Evolutionary conservation across 2,797 vertebrate genomes (phyloP).

Genomic region (Diplodus sargus): DNA sequence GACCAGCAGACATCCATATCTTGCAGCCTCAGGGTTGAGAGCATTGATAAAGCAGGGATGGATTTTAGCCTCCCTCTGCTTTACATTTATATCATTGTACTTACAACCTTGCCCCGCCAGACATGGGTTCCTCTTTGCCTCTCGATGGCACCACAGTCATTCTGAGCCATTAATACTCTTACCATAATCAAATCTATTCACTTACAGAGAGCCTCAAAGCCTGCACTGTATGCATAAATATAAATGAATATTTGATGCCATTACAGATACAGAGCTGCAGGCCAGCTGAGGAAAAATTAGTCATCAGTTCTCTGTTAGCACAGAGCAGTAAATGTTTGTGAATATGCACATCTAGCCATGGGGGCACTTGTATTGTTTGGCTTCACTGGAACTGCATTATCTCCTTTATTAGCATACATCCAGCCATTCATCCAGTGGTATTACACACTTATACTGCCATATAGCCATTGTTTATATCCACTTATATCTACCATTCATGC

Average conservation of each 20-base stretch:
- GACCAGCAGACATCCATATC: constrained; percentile 14
- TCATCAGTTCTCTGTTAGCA: constrained; percentile 25
- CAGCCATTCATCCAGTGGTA: background rate
- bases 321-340: constrained; percentile 41
- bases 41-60: constrained; percentile 30
- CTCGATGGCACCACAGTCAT: constrained; percentile 4
- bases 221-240: constrained; percentile 48
- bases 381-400: constrained; percentile 8
- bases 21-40: constrained; percentile 22
- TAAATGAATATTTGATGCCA: constrained; percentile 60
- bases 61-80: constrained; percentile 19
- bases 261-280: constrained; percentile 54
- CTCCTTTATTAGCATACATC: background rate
- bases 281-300: constrained; percentile 33
- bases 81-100: constrained; percentile 29
- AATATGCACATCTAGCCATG: constrained; percentile 13
- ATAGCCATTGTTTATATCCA: background rate
- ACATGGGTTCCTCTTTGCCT: constrained; percentile 6
- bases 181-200: constrained; percentile 57
- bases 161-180: constrained; percentile 51
- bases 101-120: constrained; percentile 4
- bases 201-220: constrained; percentile 38
- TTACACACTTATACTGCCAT: background rate
- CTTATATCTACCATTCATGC: background rate
- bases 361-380: constrained; percentile 12